Conservation (phyloP, 2,113 vertebrate genomes). For the Ophiodon elongatus region DNA sequence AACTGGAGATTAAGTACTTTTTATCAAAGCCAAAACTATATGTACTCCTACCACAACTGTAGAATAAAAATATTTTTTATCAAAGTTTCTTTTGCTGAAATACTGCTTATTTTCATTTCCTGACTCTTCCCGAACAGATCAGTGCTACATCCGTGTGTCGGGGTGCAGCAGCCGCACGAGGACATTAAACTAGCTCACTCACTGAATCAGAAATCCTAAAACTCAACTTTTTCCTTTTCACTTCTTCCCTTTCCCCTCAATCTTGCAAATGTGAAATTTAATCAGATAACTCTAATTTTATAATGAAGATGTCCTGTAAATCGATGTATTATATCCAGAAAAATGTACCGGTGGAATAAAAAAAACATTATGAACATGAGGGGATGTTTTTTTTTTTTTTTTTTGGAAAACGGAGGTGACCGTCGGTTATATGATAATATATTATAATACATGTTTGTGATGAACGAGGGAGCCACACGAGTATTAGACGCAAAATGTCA, state of each 20-base stretch:
- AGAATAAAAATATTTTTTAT: slow-evolving; percentile 47
- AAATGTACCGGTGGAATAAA: slow-evolving; percentile 79
- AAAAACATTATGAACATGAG: slow-evolving; percentile 38
- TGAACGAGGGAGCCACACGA: neutral
- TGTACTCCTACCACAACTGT: slow-evolving; percentile 40
- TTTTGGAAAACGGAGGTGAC: neutral
- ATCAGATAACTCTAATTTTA: slow-evolving; percentile 81
- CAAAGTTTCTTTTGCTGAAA: neutral
- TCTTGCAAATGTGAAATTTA: slow-evolving; percentile 81
- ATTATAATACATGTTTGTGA: no score
- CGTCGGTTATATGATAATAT: no score
- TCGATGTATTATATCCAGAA: slow-evolving; percentile 72
- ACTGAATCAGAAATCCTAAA: slow-evolving; percentile 1
- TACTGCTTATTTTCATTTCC: slow-evolving; percentile 34
- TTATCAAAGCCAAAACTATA: slow-evolving; percentile 48
- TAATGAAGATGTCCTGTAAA: slow-evolving; percentile 78
- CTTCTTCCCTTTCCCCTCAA: slow-evolving; percentile 33
- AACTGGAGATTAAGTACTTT: slow-evolving; percentile 49
- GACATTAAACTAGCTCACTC: slow-evolving; percentile 5
- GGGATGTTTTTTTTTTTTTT: slow-evolving; percentile 17
- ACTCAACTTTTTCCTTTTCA: neutral
- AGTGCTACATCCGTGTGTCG: no score
- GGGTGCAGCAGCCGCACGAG: neutral
- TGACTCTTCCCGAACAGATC: neutral
- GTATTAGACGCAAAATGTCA: neutral